Percentiles rank a stretch among this genome's conserved stretches.
phyloP scores from a whole-genome alignment of 2,888 invertebrate species.

The Liodrosophila aerea region DNA sequence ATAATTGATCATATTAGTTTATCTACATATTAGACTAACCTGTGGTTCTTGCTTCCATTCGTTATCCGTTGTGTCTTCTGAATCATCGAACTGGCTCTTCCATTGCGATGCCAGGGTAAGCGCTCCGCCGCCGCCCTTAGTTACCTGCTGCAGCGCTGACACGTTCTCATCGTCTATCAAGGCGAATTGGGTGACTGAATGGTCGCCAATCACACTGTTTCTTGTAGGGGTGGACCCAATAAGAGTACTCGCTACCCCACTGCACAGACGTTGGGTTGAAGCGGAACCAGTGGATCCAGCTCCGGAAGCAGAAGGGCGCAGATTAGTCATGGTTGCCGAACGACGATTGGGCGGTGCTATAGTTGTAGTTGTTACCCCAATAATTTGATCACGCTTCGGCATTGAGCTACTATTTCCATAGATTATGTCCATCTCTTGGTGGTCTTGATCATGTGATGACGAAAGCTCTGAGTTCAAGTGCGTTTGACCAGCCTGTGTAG shows the following conservation, averaged over 20 bases:
- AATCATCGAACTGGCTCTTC: slow-evolving; percentile 98
- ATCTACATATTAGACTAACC: slow-evolving; percentile 63
- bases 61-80: slow-evolving; percentile 96
- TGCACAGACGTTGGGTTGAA: slow-evolving; percentile 40
- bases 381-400: slow-evolving; percentile 45
- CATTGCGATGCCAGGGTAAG: slow-evolving; percentile 95
- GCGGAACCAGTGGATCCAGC: slow-evolving; percentile 59
- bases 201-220: slow-evolving; percentile 86
- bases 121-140: slow-evolving; percentile 93
- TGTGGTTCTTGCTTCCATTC: slow-evolving; percentile 94
- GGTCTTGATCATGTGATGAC: slow-evolving; percentile 49
- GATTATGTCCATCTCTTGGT: slow-evolving; percentile 62
- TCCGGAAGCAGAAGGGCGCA: slow-evolving; percentile 72
- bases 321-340: slow-evolving; percentile 75
- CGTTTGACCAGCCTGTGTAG: slow-evolving; percentile 76
- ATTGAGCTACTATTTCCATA: slow-evolving; percentile 22
- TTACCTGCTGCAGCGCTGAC: slow-evolving; percentile 93
- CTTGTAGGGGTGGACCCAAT: slow-evolving; percentile 48
- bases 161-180: slow-evolving; percentile 96
- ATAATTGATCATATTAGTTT: not conserved
- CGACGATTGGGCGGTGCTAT: slow-evolving; percentile 73
- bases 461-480: slow-evolving; percentile 10
- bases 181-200: slow-evolving; percentile 94
- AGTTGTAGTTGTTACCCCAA: slow-evolving; percentile 22
- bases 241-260: slow-evolving; percentile 29